Percentiles rank a stretch among this genome's conserved stretches.
Evolutionary conservation across 2,888 invertebrate species (phyloP).

Genomic region (Agrotis exclamationis): DNA sequence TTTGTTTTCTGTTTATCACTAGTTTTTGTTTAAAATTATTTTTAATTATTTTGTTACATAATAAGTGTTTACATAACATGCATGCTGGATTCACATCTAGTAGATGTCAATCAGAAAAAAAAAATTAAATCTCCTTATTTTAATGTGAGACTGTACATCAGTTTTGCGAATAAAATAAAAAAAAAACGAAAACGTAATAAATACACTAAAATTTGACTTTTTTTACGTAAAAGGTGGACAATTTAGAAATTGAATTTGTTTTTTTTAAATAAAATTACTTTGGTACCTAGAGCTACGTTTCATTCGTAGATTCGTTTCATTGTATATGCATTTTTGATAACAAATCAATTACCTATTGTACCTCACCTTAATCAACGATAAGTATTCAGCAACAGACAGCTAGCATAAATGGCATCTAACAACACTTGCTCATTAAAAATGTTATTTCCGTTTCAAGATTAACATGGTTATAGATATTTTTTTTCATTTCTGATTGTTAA

Average conservation of each 20-base stretch:
- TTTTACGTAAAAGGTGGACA: background rate
- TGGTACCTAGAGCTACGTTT: background rate
- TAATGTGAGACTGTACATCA: no score
- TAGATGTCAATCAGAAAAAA: no score
- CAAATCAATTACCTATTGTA: background rate
- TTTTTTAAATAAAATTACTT: slow-evolving; percentile 1
- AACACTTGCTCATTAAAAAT: background rate
- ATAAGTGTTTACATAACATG: no score
- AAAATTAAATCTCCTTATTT: no score
- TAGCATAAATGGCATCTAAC: background rate
- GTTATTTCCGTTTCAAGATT: background rate
- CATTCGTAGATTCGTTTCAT: background rate
- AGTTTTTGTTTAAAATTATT: no score
- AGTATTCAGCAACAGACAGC: background rate
- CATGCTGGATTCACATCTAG: no score
- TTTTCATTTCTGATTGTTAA: slow-evolving; percentile 2
- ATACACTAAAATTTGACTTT: background rate
- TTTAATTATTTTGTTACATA: no score
- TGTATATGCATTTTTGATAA: slow-evolving; percentile 18
- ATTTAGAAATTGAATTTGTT: no score
- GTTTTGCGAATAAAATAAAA: no score
- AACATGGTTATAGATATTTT: background rate
- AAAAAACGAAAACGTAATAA: no score
- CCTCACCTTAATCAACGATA: background rate
- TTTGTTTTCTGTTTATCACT: no score